Conservation (phyloP, 2,797 vertebrate species). For the Phalloptychus januarius region DNA sequence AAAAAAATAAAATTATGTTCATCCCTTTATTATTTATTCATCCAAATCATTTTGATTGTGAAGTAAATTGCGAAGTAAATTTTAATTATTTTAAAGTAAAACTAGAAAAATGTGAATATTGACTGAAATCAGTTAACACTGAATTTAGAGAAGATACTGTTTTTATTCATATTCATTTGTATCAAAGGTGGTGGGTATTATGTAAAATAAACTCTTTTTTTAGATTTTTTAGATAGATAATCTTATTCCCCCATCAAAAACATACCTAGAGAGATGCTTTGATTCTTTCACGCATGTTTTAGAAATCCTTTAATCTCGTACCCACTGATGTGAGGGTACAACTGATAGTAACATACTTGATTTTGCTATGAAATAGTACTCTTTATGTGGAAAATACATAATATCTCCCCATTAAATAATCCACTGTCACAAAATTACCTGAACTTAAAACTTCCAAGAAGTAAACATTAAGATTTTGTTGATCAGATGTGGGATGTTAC, state of each 20-base stretch:
- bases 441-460: background rate
- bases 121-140: background rate
- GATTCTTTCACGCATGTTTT: too few relatives aligned
- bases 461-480: background rate
- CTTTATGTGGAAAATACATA: too few relatives aligned
- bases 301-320: too few relatives aligned
- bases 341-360: too few relatives aligned
- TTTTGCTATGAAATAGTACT: too few relatives aligned
- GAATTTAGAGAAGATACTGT: background rate
- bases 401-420: background rate
- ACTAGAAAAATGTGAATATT: background rate
- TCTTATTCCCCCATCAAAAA: too few relatives aligned
- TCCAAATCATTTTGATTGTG: background rate
- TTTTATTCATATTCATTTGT: background rate
- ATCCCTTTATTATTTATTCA: background rate
- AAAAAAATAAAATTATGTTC: too few relatives aligned
- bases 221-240: too few relatives aligned
- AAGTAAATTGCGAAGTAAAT: background rate
- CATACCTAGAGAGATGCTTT: too few relatives aligned
- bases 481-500: constrained; percentile 15
- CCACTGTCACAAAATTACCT: background rate
- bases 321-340: too few relatives aligned
- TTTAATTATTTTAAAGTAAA: background rate
- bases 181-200: background rate
- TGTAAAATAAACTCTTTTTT: too few relatives aligned